Percentiles rank a stretch among this genome's conserved stretches.
Conservation (phyloP, 2,113 vertebrate species). For the Vulpes vulpes region DNA sequence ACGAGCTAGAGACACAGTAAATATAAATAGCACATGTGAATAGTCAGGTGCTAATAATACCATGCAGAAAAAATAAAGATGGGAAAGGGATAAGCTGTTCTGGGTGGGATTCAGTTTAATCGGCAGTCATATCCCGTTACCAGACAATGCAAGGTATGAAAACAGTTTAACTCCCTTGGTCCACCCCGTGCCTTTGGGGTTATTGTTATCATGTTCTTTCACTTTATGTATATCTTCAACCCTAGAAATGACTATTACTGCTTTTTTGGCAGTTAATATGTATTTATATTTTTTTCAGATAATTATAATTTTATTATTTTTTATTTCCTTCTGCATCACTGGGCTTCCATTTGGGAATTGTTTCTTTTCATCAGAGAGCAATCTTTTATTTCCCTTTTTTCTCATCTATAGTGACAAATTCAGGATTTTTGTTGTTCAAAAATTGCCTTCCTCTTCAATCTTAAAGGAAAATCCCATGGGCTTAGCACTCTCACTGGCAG, state of each 20-base stretch:
- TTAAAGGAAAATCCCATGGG: background rate
- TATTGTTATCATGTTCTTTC: background rate
- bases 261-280: background rate
- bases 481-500: background rate
- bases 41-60: background rate
- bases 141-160: background rate
- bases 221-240: background rate
- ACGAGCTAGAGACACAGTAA: background rate
- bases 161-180: background rate
- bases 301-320: conserved; percentile 19
- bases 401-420: background rate
- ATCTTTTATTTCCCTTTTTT: background rate
- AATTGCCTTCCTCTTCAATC: background rate
- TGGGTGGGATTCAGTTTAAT: background rate
- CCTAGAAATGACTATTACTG: background rate
- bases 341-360: background rate
- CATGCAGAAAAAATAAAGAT: background rate
- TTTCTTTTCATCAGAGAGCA: background rate
- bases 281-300: background rate
- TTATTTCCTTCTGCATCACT: background rate
- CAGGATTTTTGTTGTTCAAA: background rate
- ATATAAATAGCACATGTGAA: background rate
- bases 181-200: background rate
- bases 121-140: background rate
- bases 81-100: background rate